These are phyloP conservation scores for Bembecia ichneumoniformis DNA, from an alignment of 2,888 invertebrate genomes.

Conservation along the genomic window DNA sequence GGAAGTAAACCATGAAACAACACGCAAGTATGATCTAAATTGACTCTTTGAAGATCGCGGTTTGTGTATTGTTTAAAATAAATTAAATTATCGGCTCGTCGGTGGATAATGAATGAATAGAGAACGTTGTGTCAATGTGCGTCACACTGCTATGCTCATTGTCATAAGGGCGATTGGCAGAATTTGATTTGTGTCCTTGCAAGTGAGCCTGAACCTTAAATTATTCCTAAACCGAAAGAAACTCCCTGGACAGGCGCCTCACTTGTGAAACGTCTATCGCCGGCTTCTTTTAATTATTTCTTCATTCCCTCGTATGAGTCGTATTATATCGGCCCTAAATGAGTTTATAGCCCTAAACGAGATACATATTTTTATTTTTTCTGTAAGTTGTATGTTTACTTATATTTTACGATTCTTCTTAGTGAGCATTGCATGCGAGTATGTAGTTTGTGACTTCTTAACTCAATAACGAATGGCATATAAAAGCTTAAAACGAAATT, in stretches of 20 bases:
- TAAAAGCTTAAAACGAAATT: background rate
- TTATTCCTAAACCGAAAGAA: conserved; percentile 29
- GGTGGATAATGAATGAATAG: conserved; percentile 46
- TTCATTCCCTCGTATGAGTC: conserved; percentile 2
- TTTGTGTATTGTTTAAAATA: background rate
- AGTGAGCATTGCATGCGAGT: conserved; percentile 12
- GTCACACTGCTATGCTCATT: conserved; percentile 68
- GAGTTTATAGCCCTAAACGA: background rate
- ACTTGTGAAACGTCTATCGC: conserved; percentile 66
- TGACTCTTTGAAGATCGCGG: background rate
- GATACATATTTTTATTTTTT: conserved; percentile 1
- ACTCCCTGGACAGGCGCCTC: conserved; percentile 63
- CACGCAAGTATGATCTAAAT: background rate
- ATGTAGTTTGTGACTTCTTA: conserved; percentile 1
- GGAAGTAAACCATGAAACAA: no score
- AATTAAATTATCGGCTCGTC: conserved; percentile 27
- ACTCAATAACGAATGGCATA: no score
- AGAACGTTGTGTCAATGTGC: conserved; percentile 68
- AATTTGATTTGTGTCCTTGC: conserved; percentile 49
- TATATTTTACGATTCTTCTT: conserved; percentile 3
- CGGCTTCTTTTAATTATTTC: conserved; percentile 29
- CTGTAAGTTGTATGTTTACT: background rate
- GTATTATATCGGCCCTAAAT: conserved; percentile 3
- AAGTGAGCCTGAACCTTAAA: conserved; percentile 53
- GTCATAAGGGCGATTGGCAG: conserved; percentile 51